Evolutionary conservation across 2,888 invertebrate species (phyloP).

Genomic region (Dorcus parallelipipedus): DNA sequence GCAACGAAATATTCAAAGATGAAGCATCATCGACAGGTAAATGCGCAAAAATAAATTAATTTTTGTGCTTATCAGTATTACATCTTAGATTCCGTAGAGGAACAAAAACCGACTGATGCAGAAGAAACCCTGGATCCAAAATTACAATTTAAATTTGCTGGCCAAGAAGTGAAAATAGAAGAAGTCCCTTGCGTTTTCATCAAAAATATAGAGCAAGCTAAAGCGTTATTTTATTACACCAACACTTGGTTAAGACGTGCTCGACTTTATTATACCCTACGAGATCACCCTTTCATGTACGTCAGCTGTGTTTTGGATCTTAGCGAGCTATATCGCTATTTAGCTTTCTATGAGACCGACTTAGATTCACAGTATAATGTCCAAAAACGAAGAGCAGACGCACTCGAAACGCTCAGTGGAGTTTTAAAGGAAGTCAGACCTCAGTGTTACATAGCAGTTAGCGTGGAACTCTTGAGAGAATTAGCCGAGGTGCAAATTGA

Average conservation of each 20-base stretch:
- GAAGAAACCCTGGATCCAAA: conserved; percentile 15
- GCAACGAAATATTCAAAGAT: conserved; percentile 32
- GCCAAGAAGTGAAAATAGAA: conserved; percentile 29
- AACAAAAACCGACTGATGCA: conserved; percentile 8
- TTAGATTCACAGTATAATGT: conserved; percentile 59
- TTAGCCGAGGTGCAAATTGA: conserved; percentile 62
- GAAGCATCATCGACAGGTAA: conserved; percentile 19
- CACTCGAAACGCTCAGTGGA: conserved; percentile 56
- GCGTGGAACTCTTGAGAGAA: conserved; percentile 50
- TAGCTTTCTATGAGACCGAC: conserved; percentile 71
- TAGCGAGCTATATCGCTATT: conserved; percentile 63
- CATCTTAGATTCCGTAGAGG: conserved; percentile 8
- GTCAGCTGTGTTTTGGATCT: conserved; percentile 59
- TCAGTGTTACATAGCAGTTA: conserved; percentile 51
- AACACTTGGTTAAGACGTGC: conserved; percentile 60
- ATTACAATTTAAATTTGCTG: conserved; percentile 25
- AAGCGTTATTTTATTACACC: conserved; percentile 54
- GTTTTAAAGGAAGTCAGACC: conserved; percentile 57
- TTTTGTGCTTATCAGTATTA: not conserved
- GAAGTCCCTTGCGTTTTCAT: conserved; percentile 39
- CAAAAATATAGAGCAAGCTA: conserved; percentile 50
- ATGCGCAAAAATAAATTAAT: not conserved
- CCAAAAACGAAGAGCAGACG: conserved; percentile 58
- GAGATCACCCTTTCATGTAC: conserved; percentile 58
- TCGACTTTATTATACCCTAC: conserved; percentile 57